Percentiles rank a stretch among this genome's conserved stretches.
These are phyloP conservation scores for Dicyrtoma fusca DNA, from an alignment of 2,888 invertebrate species.

Conservation along the genomic window DNA sequence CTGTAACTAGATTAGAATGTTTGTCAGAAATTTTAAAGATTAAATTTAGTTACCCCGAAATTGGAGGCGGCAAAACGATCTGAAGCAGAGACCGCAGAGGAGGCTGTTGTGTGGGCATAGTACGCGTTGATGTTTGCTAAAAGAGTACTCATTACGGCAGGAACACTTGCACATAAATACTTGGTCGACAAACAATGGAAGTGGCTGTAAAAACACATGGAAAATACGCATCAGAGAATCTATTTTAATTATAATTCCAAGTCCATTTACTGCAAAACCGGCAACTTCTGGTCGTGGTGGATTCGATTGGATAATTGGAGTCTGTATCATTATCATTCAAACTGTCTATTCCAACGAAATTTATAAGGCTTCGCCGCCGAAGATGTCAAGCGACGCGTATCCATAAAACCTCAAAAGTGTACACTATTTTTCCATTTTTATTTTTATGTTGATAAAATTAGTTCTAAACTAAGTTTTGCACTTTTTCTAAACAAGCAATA, in stretches of 20 bases:
- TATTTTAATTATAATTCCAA: too few species aligned
- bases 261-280: background rate
- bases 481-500: too few species aligned
- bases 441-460: too few species aligned
- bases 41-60: constrained; percentile 85
- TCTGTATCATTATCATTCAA: too few species aligned
- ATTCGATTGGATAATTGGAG: background rate
- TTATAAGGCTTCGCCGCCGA: too few species aligned
- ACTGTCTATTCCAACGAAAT: too few species aligned
- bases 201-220: constrained; percentile 70
- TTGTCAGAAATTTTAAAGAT: too few species aligned
- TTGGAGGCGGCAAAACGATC: constrained; percentile 99
- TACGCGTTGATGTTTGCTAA: constrained; percentile 99
- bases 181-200: constrained; percentile 99
- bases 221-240: background rate
- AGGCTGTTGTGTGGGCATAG: constrained; percentile 97
- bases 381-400: too few species aligned
- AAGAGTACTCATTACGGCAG: constrained; percentile 98
- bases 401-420: too few species aligned
- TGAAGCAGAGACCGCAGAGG: constrained; percentile 96
- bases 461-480: too few species aligned
- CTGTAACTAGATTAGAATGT: too few species aligned
- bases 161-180: constrained; percentile 97
- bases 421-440: too few species aligned
- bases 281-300: background rate